These are phyloP conservation scores for Danio jaintianensis DNA, from an alignment of 2,797 vertebrate genomes.

Conservation along the genomic window DNA sequence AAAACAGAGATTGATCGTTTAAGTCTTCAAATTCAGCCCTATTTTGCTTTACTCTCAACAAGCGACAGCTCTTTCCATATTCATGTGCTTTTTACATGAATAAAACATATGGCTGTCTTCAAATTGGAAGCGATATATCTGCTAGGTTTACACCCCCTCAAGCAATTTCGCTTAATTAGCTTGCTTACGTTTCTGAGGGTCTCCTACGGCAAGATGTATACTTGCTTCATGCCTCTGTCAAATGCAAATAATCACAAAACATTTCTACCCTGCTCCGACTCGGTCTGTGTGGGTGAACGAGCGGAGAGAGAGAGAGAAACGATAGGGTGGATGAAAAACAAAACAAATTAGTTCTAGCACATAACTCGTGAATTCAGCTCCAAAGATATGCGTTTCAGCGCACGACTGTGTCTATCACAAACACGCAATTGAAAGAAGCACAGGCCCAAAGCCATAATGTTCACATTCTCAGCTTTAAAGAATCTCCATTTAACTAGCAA, in stretches of 20 bases:
- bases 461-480: slow-evolving; percentile 31
- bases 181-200: slow-evolving; percentile 69
- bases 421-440: not conserved
- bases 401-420: not conserved
- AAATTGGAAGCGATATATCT: slow-evolving; percentile 71
- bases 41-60: slow-evolving; percentile 60
- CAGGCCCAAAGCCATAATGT: slow-evolving; percentile 27
- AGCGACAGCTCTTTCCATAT: slow-evolving; percentile 53
- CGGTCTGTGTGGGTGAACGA: slow-evolving; percentile 66
- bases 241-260: slow-evolving; percentile 78
- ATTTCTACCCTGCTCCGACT: slow-evolving; percentile 61
- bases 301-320: slow-evolving; percentile 44
- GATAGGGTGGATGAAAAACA: slow-evolving; percentile 32
- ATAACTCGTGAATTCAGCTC: slow-evolving; percentile 32
- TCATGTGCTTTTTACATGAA: slow-evolving; percentile 67
- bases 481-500: slow-evolving; percentile 4
- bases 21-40: slow-evolving; percentile 1
- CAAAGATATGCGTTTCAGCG: slow-evolving; percentile 6
- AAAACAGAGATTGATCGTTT: slow-evolving; percentile 32
- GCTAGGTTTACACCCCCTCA: slow-evolving; percentile 70
- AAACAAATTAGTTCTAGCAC: slow-evolving; percentile 48
- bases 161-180: slow-evolving; percentile 78
- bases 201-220: slow-evolving; percentile 71
- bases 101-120: slow-evolving; percentile 68
- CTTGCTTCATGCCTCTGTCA: slow-evolving; percentile 69